These are phyloP conservation scores for Oreochromis niloticus DNA, from an alignment of 2,113 vertebrate genomes.

Conservation along the genomic window DNA sequence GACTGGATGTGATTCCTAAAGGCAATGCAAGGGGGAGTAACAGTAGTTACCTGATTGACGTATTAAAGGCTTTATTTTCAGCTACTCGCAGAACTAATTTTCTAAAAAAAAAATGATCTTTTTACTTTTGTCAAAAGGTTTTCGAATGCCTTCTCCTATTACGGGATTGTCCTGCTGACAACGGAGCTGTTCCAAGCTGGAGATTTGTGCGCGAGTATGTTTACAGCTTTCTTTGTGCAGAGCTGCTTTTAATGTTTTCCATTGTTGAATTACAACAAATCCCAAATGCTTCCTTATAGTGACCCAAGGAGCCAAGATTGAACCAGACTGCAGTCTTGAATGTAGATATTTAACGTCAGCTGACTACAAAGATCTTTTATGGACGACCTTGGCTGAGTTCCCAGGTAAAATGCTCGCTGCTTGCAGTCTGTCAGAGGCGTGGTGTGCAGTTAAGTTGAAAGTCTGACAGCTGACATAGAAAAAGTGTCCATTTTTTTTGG, in stretches of 20 bases:
- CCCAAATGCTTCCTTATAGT: constrained; percentile 52
- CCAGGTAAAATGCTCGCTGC: constrained; percentile 73
- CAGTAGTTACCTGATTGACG: background rate
- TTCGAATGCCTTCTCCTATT: constrained; percentile 87
- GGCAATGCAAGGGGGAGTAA: background rate
- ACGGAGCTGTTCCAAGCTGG: constrained; percentile 88
- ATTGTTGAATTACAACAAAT: background rate
- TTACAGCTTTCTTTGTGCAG: background rate
- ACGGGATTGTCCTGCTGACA: constrained; percentile 87
- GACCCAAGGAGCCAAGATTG: constrained; percentile 73
- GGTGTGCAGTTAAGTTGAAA: background rate
- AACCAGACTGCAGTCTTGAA: constrained; percentile 81
- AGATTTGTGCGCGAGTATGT: constrained; percentile 82
- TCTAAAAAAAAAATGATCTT: background rate
- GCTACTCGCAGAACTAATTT: background rate
- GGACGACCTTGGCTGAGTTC: constrained; percentile 92
- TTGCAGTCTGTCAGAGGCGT: background rate
- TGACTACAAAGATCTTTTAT: constrained; percentile 89
- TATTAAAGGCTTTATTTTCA: background rate
- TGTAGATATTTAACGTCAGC: constrained; percentile 84
- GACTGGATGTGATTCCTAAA: background rate
- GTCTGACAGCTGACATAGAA: background rate
- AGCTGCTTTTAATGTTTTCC: background rate
- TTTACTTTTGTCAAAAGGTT: constrained; percentile 75
- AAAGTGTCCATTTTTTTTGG: background rate